Evolutionary conservation across 1,140 invertebrate genomes (phyloP).

Genomic region (Hermetia illucens): DNA sequence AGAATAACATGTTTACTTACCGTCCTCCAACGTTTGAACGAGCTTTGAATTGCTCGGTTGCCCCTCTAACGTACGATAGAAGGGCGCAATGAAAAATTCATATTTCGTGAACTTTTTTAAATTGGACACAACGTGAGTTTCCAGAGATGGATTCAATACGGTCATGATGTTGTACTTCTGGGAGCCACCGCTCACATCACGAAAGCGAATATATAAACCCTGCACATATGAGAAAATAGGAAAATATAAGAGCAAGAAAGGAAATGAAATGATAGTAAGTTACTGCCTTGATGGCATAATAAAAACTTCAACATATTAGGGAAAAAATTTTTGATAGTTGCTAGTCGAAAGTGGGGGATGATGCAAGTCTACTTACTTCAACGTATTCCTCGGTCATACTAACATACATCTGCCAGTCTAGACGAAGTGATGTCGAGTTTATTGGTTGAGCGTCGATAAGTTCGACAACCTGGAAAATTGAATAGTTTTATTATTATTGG

Average conservation of each 20-base stretch:
- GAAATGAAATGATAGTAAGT: no score
- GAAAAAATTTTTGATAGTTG: background rate
- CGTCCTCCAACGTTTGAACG: constrained; percentile 54
- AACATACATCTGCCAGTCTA: constrained; percentile 66
- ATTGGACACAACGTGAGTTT: constrained; percentile 51
- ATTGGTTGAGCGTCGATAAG: constrained; percentile 66
- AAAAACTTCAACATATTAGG: constrained; percentile 3
- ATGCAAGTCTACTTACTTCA: constrained; percentile 21
- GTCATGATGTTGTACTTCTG: constrained; percentile 55
- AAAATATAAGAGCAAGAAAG: no score
- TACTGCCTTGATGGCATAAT: constrained; percentile 31
- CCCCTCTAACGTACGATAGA: constrained; percentile 69
- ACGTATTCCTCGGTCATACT: constrained; percentile 26
- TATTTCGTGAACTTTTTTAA: constrained; percentile 74
- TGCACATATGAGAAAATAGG: constrained; percentile 50
- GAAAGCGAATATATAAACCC: constrained; percentile 86
- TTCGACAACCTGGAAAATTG: constrained; percentile 50
- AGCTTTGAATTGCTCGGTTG: constrained; percentile 62
- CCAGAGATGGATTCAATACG: constrained; percentile 48
- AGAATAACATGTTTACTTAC: constrained; percentile 24
- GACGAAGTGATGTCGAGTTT: constrained; percentile 64
- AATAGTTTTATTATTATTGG: no score
- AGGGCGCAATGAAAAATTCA: constrained; percentile 79
- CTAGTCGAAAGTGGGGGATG: background rate
- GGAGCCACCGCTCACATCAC: constrained; percentile 50